phyloP scores from a whole-genome alignment of 1,140 invertebrate genomes.

The Zeugodacus cucurbitae region DNA sequence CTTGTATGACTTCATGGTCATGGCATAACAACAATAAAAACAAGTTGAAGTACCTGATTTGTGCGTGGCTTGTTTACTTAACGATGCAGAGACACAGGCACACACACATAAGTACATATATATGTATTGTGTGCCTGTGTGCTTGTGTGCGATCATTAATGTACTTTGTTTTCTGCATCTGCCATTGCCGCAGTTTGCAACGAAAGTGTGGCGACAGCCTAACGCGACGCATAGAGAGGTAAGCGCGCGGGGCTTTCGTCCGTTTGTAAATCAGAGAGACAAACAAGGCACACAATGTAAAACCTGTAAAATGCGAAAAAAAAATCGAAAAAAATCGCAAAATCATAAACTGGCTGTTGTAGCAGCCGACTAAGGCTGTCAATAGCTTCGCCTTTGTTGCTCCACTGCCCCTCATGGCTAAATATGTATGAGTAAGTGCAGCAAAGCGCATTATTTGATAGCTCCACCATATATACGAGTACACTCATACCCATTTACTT shows the following conservation, averaged over 20 bases:
- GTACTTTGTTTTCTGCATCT: neutral
- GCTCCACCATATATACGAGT: too few species aligned
- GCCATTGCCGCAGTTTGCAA: neutral
- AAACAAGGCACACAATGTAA: neutral
- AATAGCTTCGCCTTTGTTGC: neutral
- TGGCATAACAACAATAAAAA: neutral
- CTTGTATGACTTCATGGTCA: conserved; percentile 1
- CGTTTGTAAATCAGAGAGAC: neutral
- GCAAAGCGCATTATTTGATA: too few species aligned
- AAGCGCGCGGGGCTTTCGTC: neutral
- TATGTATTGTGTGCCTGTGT: neutral
- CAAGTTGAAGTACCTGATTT: conserved; percentile 6
- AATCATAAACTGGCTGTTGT: neutral
- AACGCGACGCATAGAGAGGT: neutral
- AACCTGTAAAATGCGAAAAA: too few species aligned
- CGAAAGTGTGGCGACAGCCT: neutral
- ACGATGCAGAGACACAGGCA: neutral
- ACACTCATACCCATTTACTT: too few species aligned
- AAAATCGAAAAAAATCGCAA: too few species aligned
- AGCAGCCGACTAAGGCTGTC: neutral
- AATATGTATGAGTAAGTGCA: too few species aligned
- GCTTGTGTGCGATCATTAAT: neutral
- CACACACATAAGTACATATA: neutral
- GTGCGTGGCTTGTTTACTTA: conserved; percentile 29
- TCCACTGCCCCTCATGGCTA: too few species aligned